Conservation (phyloP, 2,888 invertebrate genomes). For the Papilio elwesi region DNA sequence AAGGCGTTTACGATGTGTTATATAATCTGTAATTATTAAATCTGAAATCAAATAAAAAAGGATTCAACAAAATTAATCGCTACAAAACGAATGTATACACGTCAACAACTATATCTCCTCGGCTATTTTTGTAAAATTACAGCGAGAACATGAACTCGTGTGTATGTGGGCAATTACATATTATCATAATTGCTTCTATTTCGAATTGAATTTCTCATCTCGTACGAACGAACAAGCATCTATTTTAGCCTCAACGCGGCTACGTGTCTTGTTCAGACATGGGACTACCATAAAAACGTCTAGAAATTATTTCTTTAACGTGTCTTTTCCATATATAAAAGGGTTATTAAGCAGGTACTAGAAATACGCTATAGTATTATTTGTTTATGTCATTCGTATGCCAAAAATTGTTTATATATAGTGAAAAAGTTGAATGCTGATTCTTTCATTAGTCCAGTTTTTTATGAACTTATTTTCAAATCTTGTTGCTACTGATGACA, state of each 20-base stretch:
- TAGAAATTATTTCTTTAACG: constrained; percentile 1
- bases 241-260: constrained; percentile 26
- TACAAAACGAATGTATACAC: constrained; percentile 2
- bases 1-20: constrained; percentile 4
- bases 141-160: neutral
- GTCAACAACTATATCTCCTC: neutral
- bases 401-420: neutral
- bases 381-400: neutral
- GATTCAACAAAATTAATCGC: constrained; percentile 10
- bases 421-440: too few species aligned
- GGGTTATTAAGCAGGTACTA: neutral
- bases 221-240: constrained; percentile 4
- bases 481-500: too few species aligned
- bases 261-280: constrained; percentile 17
- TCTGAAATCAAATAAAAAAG: neutral
- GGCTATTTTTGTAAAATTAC: constrained; percentile 9
- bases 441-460: too few species aligned
- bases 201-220: constrained; percentile 27
- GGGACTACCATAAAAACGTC: neutral
- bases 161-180: constrained; percentile 22
- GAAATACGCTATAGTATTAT: neutral
- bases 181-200: constrained; percentile 36
- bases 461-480: neutral
- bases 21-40: constrained; percentile 24
- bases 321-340: neutral